Base-by-base conservation (phyloP, 92 coral and sea anemone genomes). In the Galaxea fascicularis region DNA sequence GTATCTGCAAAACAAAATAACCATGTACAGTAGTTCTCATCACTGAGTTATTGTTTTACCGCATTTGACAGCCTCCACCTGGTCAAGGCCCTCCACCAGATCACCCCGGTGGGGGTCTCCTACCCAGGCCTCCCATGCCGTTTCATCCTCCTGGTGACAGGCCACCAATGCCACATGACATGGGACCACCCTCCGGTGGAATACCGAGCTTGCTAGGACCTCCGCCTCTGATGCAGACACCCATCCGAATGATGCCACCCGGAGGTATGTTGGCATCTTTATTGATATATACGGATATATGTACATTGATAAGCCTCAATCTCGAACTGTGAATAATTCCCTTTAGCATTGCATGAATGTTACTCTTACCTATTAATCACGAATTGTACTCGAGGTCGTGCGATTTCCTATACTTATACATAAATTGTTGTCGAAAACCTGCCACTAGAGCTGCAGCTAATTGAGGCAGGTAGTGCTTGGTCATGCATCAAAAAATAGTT, bases 101-200 rank as follows among this genome's bases (percentile, higher is more conserved):
- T 49, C 77, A 69, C 0, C 66, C 80, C 4, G 81, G 90, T 44
- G 85, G 83, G 4, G 86, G 89, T 9, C 64, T 84, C 31, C 30
- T 77, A 27, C 89, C 92, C 16, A 70, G 92, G 44, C 92, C 92
- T 13, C 89, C 52, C 28, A 77, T 82, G 76, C 92, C 80, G 12
- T 82, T 77, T 16, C 88, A 83, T 12, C 88, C 80, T 27, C 91
- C 88, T 58, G 89, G 92, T 57, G 77, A 44, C 27, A 69, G 77
- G 52, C 92, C 77, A 4, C 89, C 47, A 26, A 70, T 72, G 52
- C 89, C 67, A 22, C 83, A 76, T 27, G 91, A 88, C 28, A 81
- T 81, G 85, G 77, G 67, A 41, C 85, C 85, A 53, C 77, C 78
- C 0, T 13, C 76, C 27, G 51, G 85, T 25, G 81, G 85, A 22